Base-by-base conservation (phyloP, 37 sponge, comb jelly and placozoan species). In the Agelas oroides region DNA sequence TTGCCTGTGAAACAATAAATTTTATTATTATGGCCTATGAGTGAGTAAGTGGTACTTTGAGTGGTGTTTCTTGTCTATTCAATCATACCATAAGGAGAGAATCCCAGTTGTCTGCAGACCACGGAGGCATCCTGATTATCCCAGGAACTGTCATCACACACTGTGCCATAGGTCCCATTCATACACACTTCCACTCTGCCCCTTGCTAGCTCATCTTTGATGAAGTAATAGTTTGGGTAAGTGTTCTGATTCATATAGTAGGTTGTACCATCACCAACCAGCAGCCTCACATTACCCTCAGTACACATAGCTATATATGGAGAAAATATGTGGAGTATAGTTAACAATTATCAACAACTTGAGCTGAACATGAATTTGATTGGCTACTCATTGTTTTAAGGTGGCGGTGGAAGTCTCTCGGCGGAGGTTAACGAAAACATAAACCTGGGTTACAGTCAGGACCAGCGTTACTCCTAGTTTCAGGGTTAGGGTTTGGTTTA, bases 81-180 rank as follows among this genome's bases (percentile, higher is more conserved):
- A n/a, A n/a, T n/a, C n/a, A n/a, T n/a, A 84, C 84, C 84, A 75
- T 84, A 65, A n/a, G 64, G 65, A 21, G 86, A 86, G 72, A 86
- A 86, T 27, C 71, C 71, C 18, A 77, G 79, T 32, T 86, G 79
- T 23, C 41, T 41, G 63, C 86, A 86, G 30, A 86, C 71, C 1
- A 86, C 86, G 54, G 71, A 65, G 20, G 86, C 86, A 58, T 77
- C 86, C 31, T 27, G 5, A 23, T 86, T 24, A 36, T 74, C 75
- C 84, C 84, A 84, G 17, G n/a, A n/a, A n/a, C n/a, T n/a, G 23
- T 84, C 55, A 46, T 62, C 20, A 40, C 84, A 84, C 33, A 84
- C 65, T 14, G 75, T 75, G 31, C 84, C 84, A 65, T 65, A 84
- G 15, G 57, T 84, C 15, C 84, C 75, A 33, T 66, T 53, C 8